phyloP scores from a whole-genome alignment of 2,797 vertebrate genomes.

The Lithobates sylvaticus region DNA sequence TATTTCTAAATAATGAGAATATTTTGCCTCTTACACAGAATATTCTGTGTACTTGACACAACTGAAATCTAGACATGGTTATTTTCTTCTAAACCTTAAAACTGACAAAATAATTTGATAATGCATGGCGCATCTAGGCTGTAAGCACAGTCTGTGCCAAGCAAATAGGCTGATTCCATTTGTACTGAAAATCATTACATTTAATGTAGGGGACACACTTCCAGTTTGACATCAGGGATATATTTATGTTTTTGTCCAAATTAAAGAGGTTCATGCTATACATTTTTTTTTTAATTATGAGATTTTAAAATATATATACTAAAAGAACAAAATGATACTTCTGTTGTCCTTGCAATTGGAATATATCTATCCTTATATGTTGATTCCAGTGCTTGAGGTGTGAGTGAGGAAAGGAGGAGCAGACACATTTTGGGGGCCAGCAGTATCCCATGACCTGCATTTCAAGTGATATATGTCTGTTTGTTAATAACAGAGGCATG shows the following conservation, averaged over 20 bases:
- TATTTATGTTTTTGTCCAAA: neutral
- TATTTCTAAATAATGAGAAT: constrained; percentile 17
- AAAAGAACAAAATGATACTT: too few species aligned
- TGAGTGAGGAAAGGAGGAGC: too few species aligned
- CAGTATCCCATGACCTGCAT: too few species aligned
- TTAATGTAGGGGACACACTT: constrained; percentile 17
- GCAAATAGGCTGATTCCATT: neutral
- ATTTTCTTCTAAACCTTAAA: neutral
- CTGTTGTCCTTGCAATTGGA: too few species aligned
- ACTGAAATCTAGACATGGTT: neutral
- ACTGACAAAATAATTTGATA: neutral
- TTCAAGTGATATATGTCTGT: too few species aligned
- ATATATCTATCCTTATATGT: too few species aligned
- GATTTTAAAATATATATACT: too few species aligned
- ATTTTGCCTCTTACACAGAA: constrained; percentile 10
- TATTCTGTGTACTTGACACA: neutral
- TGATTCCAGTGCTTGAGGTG: too few species aligned
- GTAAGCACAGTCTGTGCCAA: constrained; percentile 23
- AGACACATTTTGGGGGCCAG: too few species aligned
- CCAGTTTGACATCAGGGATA: neutral
- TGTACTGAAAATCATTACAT: constrained; percentile 4
- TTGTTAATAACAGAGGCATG: too few species aligned
- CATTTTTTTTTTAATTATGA: too few species aligned
- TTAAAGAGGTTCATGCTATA: too few species aligned
- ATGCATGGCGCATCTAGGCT: neutral